Evolutionary conservation across 1,140 invertebrate genomes (phyloP).

Genomic region (Parasteatoda tepidariorum): DNA sequence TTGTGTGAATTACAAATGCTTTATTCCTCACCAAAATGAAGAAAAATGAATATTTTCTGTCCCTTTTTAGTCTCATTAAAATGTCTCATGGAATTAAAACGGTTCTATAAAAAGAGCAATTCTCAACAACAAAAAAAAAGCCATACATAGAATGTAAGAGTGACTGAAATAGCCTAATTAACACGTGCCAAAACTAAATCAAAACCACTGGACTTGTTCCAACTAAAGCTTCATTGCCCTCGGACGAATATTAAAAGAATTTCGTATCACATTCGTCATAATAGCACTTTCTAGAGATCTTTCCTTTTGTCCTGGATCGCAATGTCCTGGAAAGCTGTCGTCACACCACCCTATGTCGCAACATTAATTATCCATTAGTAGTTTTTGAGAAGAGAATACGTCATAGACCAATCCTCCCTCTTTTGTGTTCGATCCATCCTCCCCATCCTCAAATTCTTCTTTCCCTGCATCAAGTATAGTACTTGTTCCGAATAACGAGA

Average conservation of each 20-base stretch:
- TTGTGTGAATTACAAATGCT: neutral
- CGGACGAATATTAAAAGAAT: slow-evolving; percentile 36
- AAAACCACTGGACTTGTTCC: slow-evolving; percentile 37
- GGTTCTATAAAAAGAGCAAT: neutral
- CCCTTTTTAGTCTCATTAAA: neutral
- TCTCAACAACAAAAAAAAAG: neutral
- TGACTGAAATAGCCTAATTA: slow-evolving; percentile 23
- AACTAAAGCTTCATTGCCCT: slow-evolving; percentile 39
- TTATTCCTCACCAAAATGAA: neutral
- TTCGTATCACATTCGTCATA: slow-evolving; percentile 45
- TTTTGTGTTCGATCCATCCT: slow-evolving; percentile 48
- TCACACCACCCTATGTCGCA: slow-evolving; percentile 51
- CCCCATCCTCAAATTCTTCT: neutral
- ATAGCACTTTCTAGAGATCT: slow-evolving; percentile 36
- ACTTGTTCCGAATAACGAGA: slow-evolving; percentile 57
- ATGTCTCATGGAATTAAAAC: neutral
- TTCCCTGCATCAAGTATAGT: slow-evolving; percentile 45
- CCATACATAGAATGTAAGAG: neutral
- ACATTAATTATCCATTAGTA: slow-evolving; percentile 61
- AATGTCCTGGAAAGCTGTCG: slow-evolving; percentile 49
- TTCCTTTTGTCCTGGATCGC: slow-evolving; percentile 46
- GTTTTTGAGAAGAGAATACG: slow-evolving; percentile 37
- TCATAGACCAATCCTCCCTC: slow-evolving; percentile 35
- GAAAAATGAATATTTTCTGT: neutral
- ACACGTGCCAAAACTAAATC: slow-evolving; percentile 12